Evolutionary conservation across 2,113 vertebrate species (phyloP).

Genomic region (Lepisosteus oculatus): DNA sequence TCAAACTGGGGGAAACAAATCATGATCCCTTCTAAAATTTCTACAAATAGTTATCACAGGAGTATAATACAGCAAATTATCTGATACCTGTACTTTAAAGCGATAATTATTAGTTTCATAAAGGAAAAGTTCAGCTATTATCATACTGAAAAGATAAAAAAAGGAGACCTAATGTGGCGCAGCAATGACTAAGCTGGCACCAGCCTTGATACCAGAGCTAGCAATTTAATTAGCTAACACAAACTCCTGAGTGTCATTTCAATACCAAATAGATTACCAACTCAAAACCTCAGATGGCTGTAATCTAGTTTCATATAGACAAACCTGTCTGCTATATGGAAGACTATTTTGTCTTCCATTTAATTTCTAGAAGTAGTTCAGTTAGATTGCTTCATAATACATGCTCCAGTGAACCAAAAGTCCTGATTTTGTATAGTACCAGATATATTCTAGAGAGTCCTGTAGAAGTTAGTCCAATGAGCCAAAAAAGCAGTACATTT

Average conservation of each 20-base stretch:
- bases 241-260: neutral
- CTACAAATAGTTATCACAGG: neutral
- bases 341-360: too few relatives aligned
- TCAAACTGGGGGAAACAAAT: too few relatives aligned
- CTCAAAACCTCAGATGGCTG: neutral
- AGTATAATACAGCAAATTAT: neutral
- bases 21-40: neutral
- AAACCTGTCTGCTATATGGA: too few relatives aligned
- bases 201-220: neutral
- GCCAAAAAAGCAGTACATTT: too few relatives aligned
- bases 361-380: neutral
- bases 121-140: neutral
- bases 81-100: neutral
- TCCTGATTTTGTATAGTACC: too few relatives aligned
- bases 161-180: neutral
- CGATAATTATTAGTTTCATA: neutral
- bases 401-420: too few relatives aligned
- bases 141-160: neutral
- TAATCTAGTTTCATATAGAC: neutral
- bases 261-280: neutral
- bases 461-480: too few relatives aligned
- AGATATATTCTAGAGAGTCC: too few relatives aligned
- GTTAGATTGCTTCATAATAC: too few relatives aligned
- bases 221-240: constrained; percentile 1
- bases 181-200: neutral